Conservation (phyloP, 2,888 invertebrate genomes). For the Rhodophaea formosa region DNA sequence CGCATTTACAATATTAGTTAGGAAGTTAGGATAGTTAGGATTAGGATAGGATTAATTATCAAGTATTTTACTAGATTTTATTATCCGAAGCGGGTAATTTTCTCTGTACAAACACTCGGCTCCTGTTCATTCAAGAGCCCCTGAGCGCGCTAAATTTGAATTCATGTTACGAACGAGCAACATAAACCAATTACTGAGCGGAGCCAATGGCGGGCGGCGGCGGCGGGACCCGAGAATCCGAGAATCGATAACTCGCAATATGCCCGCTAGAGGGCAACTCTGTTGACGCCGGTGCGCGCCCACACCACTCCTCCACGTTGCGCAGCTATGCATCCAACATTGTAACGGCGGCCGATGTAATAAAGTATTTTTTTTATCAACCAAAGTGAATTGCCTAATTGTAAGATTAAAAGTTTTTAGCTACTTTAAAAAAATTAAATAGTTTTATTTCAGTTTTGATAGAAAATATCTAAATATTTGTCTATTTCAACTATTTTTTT, state of each 20-base stretch:
- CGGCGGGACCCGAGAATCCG: conserved; percentile 66
- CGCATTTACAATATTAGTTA: too few species aligned
- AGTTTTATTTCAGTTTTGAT: not conserved
- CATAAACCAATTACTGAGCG: conserved; percentile 76
- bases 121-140: conserved; percentile 58
- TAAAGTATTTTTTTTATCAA: conserved; percentile 2
- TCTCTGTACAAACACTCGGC: conserved; percentile 57
- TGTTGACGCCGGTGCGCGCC: conserved; percentile 69
- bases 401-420: not conserved
- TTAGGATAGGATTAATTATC: too few species aligned
- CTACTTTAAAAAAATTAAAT: not conserved
- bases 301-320: conserved; percentile 76
- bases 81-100: conserved; percentile 67
- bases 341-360: conserved; percentile 49
- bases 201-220: conserved; percentile 71
- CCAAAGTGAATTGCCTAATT: not conserved
- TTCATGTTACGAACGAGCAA: conserved; percentile 76
- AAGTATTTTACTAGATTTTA: conserved; percentile 66
- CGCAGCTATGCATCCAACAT: conserved; percentile 62
- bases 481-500: not conserved
- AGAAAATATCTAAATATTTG: not conserved
- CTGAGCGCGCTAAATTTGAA: conserved; percentile 77
- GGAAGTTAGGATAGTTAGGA: conserved; percentile 57
- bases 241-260: conserved; percentile 80
- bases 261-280: conserved; percentile 78